Evolutionary conservation across 2,113 vertebrate genomes (phyloP).

Genomic region (Daphoenositta chrysoptera): DNA sequence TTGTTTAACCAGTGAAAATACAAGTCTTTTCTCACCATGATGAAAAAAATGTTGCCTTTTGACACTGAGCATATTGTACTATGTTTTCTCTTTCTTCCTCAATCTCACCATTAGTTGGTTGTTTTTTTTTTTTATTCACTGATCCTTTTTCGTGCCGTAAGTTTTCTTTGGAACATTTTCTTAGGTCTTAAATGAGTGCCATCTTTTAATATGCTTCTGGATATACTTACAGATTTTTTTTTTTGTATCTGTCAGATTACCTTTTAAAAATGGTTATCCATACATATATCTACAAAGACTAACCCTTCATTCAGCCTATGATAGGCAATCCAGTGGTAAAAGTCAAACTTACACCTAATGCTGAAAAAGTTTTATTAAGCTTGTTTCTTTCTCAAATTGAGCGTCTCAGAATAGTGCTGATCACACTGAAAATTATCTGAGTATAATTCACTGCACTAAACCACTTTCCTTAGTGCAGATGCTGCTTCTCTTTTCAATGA

Average conservation of each 20-base stretch:
- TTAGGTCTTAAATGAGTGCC: neutral
- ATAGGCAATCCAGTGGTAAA: neutral
- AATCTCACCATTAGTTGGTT: neutral
- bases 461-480: neutral
- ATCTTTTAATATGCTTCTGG: neutral
- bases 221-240: neutral
- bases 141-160: neutral
- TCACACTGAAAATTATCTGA: neutral
- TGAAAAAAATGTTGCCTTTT: neutral
- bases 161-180: neutral
- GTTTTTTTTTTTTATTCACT: neutral
- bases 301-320: neutral
- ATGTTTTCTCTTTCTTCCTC: neutral
- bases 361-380: neutral
- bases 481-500: neutral
- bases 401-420: neutral
- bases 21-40: neutral
- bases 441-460: conserved; percentile 34
- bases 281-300: neutral
- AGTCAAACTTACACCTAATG: neutral
- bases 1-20: neutral
- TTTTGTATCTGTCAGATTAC: neutral
- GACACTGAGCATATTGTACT: neutral
- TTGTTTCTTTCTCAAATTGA: neutral
- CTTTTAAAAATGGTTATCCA: neutral